Base-by-base conservation (phyloP, 2,113 vertebrate genomes). In the Hepsetus odoe region DNA sequence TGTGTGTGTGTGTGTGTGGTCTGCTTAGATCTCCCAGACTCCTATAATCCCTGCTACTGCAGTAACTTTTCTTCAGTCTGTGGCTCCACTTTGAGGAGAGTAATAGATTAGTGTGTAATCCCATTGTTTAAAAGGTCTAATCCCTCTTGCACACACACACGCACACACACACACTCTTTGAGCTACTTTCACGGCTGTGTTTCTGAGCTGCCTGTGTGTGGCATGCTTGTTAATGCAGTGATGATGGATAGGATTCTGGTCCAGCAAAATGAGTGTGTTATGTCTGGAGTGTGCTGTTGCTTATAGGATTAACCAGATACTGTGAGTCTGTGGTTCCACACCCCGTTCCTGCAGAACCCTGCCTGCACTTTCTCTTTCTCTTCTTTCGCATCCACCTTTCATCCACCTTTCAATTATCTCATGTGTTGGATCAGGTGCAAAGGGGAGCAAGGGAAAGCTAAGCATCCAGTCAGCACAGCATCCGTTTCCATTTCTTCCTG, bases 61-160 rank as follows among this genome's bases (percentile, higher is more conserved):
- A 18, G 3, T 16, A 46, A 46, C 44, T 9, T 46, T 46, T 46
- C 44, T 5, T 46, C 44, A 46, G 44, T 46, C 44, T 20, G 46
- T 49, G 46, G 46, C 46, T 20, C 14, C 5, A 5, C 46, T 49
- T 4, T 20, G 38, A 56, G 4, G 26, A 77, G 61, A 77, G 61
- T 26, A 58, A 38, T 30, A 32, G 75, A 77, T 82, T 73, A 67
- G 18, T 13, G 2, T 62, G 51, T 56, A 74, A 74, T 69, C 71
- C 76, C 10, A n/a, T 5, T 44, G 56, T 79, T 82, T 32, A 53
- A 61, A 76, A 64, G 55, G 65, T n/a, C 35, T 74, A 75, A 79
- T 79, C 77, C 38, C 18, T 51, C 20, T 5, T 49, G 12, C 42
- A 44, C 42, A 44, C 42, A 44, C 42, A 42, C 35, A 38, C 42